phyloP scores from a whole-genome alignment of 2,888 invertebrate species.

The Cyrtodaria siliqua region DNA sequence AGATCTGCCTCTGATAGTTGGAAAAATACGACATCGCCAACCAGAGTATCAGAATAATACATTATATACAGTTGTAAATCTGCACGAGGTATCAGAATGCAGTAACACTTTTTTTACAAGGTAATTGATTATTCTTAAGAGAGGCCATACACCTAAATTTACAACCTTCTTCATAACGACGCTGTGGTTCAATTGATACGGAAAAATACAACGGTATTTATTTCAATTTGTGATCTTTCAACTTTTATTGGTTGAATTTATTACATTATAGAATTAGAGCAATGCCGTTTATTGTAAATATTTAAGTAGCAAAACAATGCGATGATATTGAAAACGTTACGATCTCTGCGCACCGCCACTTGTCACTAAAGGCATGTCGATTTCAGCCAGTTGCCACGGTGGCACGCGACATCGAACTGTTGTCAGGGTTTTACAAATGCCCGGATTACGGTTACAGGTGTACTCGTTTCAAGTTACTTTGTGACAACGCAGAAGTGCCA shows the following conservation, averaged over 20 bases:
- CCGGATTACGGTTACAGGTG: slow-evolving; percentile 55
- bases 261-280: slow-evolving; percentile 14
- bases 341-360: slow-evolving; percentile 13
- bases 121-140: too few species aligned
- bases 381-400: slow-evolving; percentile 35
- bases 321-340: slow-evolving; percentile 30
- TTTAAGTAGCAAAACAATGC: slow-evolving; percentile 30
- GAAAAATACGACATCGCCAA: too few species aligned
- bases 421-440: slow-evolving; percentile 47
- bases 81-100: too few species aligned
- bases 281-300: slow-evolving; percentile 15
- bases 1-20: too few species aligned
- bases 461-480: slow-evolving; percentile 26
- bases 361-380: slow-evolving; percentile 56
- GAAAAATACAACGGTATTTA: too few species aligned
- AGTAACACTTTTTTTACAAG: too few species aligned
- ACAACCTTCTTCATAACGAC: too few species aligned
- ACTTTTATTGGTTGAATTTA: slow-evolving; percentile 27
- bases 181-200: too few species aligned
- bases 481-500: slow-evolving; percentile 39
- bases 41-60: too few species aligned
- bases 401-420: slow-evolving; percentile 53
- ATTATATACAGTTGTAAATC: too few species aligned
- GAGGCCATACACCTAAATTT: too few species aligned
- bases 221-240: not conserved